Evolutionary conservation across 2,113 vertebrate genomes (phyloP), one percentile per base, ranked within the genome.

Genomic region (Semnornis frantzii): DNA sequence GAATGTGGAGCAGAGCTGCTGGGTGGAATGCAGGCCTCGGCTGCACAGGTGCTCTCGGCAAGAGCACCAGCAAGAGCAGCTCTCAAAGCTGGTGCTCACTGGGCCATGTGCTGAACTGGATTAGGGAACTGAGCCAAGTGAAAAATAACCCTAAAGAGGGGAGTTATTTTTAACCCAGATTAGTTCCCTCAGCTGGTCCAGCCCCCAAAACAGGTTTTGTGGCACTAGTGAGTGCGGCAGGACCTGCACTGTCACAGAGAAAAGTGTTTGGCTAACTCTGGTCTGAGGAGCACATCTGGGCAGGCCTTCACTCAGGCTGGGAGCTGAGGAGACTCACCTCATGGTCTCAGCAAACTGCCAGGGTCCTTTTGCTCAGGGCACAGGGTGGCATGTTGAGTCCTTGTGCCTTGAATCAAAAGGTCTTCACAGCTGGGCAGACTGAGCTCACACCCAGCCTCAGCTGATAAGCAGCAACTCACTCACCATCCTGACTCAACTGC

Each of bases 131-230:
- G 46, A 82, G 54, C 46, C 34, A 30, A 85, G 46, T 48, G 58
- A 55, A 87, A 96, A 94, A 93, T 93, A 93, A 93, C 39, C n/a
- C 57, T 44, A 10, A 76, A 73, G 73, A 82, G 31, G 44, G 48
- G 21, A 70, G 21, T 65, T 94, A 92, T 94, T 93, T 93, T 92
- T 88, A 93, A 92, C 52, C 39, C 69, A 34, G 82, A 50, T 73
- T 15, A 66, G 59, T 85, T 80, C 64, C 76, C 46, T 81, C 82
- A 70, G 62, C 76, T 80, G 60, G 76, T 88, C 88, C 64, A 85
- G 85, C 85, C 85, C 71, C 60, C 3, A 71, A 77, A 85, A 3
- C 60, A 83, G 72, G 12, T 89, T 80, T 85, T 73, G 52, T 87
- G 82, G 57, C 30, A 55, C 63, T 65, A 85, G 57, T 25, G 60